Percentiles rank a stretch among this genome's conserved stretches.
Evolutionary conservation across 2,888 invertebrate species (phyloP).

Genomic region (Drosophila testacea): DNA sequence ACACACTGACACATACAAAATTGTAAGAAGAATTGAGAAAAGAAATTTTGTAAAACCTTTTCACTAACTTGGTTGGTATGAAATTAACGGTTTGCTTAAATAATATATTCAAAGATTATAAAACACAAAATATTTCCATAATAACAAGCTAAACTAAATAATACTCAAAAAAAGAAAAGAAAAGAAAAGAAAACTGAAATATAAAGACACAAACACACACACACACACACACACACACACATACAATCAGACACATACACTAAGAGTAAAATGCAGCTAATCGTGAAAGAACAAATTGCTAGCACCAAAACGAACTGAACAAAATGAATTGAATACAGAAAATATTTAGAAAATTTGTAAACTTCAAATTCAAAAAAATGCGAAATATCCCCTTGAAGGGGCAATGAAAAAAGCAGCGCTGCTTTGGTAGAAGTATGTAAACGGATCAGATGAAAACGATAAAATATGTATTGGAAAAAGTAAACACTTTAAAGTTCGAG

Average conservation of each 20-base stretch:
- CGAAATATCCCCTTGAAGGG: neutral
- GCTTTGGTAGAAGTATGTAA: constrained; percentile 79
- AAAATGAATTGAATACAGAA: neutral
- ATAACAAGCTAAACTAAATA: constrained; percentile 52
- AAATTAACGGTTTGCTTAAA: constrained; percentile 79
- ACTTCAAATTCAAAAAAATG: constrained; percentile 14
- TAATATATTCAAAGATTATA: constrained; percentile 55
- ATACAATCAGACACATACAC: constrained; percentile 19
- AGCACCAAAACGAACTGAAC: constrained; percentile 25
- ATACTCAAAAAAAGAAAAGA: constrained; percentile 29
- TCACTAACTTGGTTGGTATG: constrained; percentile 75
- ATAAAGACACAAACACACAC: constrained; percentile 17
- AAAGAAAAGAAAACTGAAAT: constrained; percentile 37
- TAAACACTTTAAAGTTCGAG: constrained; percentile 43
- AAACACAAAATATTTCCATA: constrained; percentile 44
- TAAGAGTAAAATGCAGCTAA: neutral
- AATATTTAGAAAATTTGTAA: constrained; percentile 38
- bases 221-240: constrained; percentile 23
- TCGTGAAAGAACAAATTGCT: constrained; percentile 33
- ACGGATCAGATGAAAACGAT: constrained; percentile 30
- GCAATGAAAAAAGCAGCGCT: constrained; percentile 62
- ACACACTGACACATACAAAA: constrained; percentile 26
- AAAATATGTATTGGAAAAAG: constrained; percentile 55
- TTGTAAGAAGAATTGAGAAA: constrained; percentile 32
- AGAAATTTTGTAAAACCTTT: constrained; percentile 54